phyloP scores from a whole-genome alignment of 2,888 invertebrate genomes.

The Zeuzera pyrina region DNA sequence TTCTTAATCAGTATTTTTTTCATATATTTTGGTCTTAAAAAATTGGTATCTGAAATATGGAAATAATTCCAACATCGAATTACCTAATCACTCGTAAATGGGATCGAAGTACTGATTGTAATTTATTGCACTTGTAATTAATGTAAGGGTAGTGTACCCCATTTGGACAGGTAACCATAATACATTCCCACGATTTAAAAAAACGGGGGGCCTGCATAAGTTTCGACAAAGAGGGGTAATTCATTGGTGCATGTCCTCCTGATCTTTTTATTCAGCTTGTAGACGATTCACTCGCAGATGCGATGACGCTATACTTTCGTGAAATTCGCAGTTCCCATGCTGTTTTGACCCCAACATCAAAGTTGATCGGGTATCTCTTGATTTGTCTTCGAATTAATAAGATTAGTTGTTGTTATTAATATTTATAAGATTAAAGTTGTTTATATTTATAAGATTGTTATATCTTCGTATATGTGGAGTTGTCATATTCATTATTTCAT shows the following conservation, averaged over 20 bases:
- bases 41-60: too few relatives aligned
- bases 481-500: too few relatives aligned
- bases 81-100: constrained; percentile 45
- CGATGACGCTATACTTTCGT: constrained; percentile 10
- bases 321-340: constrained; percentile 14
- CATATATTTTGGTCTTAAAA: too few relatives aligned
- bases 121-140: constrained; percentile 64
- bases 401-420: too few relatives aligned
- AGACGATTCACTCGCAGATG: constrained; percentile 19
- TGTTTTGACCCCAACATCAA: constrained; percentile 10
- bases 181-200: constrained; percentile 57
- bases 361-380: constrained; percentile 1
- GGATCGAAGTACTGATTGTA: constrained; percentile 61
- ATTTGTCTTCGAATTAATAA: too few relatives aligned
- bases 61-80: constrained; percentile 35
- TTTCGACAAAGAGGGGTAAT: constrained; percentile 44
- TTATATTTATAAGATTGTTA: too few relatives aligned
- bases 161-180: constrained; percentile 41
- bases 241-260: constrained; percentile 42
- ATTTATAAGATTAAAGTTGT: too few relatives aligned
- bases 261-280: constrained; percentile 29
- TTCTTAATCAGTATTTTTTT: too few relatives aligned
- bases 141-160: constrained; percentile 38
- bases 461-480: too few relatives aligned
- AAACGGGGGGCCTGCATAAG: constrained; percentile 42